These are phyloP conservation scores for Galerucella calmariensis DNA, from an alignment of 2,888 invertebrate species.

Conservation along the genomic window DNA sequence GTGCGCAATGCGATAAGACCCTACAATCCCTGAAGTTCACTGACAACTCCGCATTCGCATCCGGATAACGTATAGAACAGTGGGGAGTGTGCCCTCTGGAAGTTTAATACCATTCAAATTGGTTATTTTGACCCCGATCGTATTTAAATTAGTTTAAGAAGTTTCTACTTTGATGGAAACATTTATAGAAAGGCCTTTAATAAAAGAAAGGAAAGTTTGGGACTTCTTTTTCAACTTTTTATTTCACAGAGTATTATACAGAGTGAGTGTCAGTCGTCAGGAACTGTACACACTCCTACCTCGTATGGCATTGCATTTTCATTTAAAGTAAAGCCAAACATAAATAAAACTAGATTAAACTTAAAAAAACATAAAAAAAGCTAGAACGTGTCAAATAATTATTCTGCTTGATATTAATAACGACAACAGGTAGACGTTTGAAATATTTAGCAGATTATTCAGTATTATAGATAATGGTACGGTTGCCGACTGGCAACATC, in stretches of 20 bases:
- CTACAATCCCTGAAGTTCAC: constrained; percentile 26
- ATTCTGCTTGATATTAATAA: no score
- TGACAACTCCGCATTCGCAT: constrained; percentile 20
- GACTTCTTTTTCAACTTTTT: not conserved
- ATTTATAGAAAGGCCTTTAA: constrained; percentile 15
- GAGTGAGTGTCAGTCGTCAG: no score
- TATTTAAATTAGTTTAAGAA: constrained; percentile 44
- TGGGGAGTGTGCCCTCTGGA: constrained; percentile 41
- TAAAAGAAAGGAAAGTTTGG: constrained; percentile 14
- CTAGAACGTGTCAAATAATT: no score
- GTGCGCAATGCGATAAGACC: constrained; percentile 25
- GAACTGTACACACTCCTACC: no score
- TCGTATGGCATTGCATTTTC: no score
- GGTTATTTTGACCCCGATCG: constrained; percentile 51
- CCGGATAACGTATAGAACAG: constrained; percentile 39
- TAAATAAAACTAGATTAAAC: no score
- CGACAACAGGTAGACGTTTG: no score
- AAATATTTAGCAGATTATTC: no score
- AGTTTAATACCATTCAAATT: constrained; percentile 51
- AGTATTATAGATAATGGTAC: no score
- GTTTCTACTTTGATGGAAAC: constrained; percentile 30
- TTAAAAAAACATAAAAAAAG: no score
- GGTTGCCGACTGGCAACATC: no score
- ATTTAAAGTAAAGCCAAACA: no score
- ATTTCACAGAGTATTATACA: not conserved